Percentiles rank a stretch among this genome's conserved stretches.
Evolutionary conservation across 2,797 vertebrate genomes (phyloP).

Genomic region (Aulostomus chinensis): DNA sequence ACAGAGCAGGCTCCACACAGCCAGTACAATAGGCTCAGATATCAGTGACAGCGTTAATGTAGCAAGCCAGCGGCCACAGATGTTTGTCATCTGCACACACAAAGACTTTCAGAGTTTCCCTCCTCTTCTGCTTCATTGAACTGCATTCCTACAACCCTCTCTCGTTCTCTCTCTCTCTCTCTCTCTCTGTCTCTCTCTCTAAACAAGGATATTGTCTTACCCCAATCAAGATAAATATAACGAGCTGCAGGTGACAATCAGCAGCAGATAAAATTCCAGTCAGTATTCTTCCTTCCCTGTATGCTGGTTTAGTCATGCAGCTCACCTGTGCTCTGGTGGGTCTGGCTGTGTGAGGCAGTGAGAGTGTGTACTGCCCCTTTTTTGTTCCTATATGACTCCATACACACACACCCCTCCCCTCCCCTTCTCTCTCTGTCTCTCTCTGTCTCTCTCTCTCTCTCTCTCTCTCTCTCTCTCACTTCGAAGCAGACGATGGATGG

Average conservation of each 20-base stretch:
- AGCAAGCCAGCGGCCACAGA: slow-evolving; percentile 57
- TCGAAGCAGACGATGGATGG: slow-evolving; percentile 70
- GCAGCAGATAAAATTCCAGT: slow-evolving; percentile 29
- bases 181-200: slow-evolving; percentile 12
- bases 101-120: slow-evolving; percentile 66
- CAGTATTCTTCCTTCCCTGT: slow-evolving; percentile 28
- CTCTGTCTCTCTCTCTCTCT: slow-evolving; percentile 34
- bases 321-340: slow-evolving; percentile 75
- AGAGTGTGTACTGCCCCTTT: slow-evolving; percentile 71
- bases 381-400: slow-evolving; percentile 55
- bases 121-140: slow-evolving; percentile 37
- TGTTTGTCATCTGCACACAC: slow-evolving; percentile 75
- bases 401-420: slow-evolving; percentile 53
- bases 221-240: slow-evolving; percentile 48
- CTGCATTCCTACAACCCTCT: background rate
- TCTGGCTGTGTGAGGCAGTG: slow-evolving; percentile 64
- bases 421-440: slow-evolving; percentile 36
- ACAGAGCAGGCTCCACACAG: slow-evolving; percentile 29
- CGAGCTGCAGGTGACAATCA: slow-evolving; percentile 54
- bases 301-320: slow-evolving; percentile 39
- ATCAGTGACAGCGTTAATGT: slow-evolving; percentile 59
- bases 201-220: slow-evolving; percentile 65
- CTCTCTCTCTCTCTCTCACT: slow-evolving; percentile 33
- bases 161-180: slow-evolving; percentile 9
- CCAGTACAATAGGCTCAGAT: slow-evolving; percentile 59